A percentile compares a stretch with the other conserved stretches of the same genome.
Conservation (phyloP, 2,888 invertebrate genomes). For the Tridacna gigas region DNA sequence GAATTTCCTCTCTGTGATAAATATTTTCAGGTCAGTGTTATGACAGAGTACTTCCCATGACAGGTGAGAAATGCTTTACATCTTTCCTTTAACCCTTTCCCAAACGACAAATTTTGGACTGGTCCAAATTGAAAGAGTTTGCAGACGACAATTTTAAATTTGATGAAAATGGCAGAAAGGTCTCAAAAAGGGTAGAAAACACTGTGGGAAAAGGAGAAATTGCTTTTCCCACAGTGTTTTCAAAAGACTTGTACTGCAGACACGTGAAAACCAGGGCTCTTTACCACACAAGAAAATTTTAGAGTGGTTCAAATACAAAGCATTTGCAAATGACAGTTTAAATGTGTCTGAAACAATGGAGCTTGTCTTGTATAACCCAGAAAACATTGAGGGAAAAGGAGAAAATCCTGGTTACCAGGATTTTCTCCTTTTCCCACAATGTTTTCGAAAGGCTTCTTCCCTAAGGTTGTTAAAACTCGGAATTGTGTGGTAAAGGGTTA, state of each 20-base stretch:
- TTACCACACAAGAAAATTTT: too few relatives aligned
- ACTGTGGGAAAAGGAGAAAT: not conserved
- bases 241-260: not conserved
- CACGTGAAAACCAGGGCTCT: not conserved
- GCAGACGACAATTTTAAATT: too few relatives aligned
- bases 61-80: conserved; percentile 3
- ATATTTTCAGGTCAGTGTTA: conserved; percentile 25
- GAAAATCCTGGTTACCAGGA: not conserved
- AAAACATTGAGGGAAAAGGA: not conserved
- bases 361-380: too few relatives aligned
- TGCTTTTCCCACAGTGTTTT: not conserved
- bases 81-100: conserved; percentile 23
- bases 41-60: conserved; percentile 30
- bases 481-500: not conserved
- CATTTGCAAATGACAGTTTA: too few relatives aligned
- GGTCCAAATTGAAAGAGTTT: not conserved
- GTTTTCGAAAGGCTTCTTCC: not conserved
- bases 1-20: not conserved
- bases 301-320: too few relatives aligned
- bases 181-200: too few relatives aligned
- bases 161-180: too few relatives aligned
- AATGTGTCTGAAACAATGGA: too few relatives aligned
- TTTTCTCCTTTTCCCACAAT: not conserved
- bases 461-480: not conserved
- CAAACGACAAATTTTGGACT: not conserved